phyloP scores from a whole-genome alignment of 92 coral and sea anemone genomes.

The Porites divaricata region DNA sequence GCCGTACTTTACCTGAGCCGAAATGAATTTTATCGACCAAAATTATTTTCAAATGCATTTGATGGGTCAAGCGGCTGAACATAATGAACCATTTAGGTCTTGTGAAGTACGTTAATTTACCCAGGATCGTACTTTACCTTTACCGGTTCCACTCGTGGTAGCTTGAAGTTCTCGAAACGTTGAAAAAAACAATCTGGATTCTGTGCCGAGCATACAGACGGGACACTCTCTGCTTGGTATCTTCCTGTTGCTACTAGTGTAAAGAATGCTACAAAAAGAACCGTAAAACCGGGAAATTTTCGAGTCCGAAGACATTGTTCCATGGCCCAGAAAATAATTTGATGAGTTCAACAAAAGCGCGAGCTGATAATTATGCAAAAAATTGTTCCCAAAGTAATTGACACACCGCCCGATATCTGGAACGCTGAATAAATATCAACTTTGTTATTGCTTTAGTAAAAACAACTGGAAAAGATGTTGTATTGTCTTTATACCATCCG shows the following conservation, averaged over 20 bases:
- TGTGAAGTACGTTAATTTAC: no score
- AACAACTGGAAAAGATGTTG: background rate
- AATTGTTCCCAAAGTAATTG: background rate
- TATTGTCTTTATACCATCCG: background rate
- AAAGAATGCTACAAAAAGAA: background rate
- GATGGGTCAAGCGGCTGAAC: no score
- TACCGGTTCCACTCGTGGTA: slow-evolving; percentile 78
- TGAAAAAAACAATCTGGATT: slow-evolving; percentile 56
- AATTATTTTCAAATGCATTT: no score
- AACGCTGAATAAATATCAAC: slow-evolving; percentile 22
- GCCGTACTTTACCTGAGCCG: no score
- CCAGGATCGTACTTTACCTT: slow-evolving; percentile 57
- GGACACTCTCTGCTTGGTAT: background rate
- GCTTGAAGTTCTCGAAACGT: slow-evolving; percentile 54
- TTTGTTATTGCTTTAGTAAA: slow-evolving; percentile 6
- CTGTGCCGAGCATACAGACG: slow-evolving; percentile 31
- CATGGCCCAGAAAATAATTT: background rate
- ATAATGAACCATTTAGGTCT: no score
- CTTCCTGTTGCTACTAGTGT: background rate
- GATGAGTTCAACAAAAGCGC: background rate
- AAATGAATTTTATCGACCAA: no score
- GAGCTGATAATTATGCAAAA: slow-evolving; percentile 5
- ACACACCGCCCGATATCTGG: slow-evolving; percentile 11
- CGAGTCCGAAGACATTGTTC: background rate
- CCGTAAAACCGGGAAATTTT: background rate